Evolutionary conservation across 2,888 invertebrate species (phyloP).

Genomic region (Pandemis cinnamomeana): DNA sequence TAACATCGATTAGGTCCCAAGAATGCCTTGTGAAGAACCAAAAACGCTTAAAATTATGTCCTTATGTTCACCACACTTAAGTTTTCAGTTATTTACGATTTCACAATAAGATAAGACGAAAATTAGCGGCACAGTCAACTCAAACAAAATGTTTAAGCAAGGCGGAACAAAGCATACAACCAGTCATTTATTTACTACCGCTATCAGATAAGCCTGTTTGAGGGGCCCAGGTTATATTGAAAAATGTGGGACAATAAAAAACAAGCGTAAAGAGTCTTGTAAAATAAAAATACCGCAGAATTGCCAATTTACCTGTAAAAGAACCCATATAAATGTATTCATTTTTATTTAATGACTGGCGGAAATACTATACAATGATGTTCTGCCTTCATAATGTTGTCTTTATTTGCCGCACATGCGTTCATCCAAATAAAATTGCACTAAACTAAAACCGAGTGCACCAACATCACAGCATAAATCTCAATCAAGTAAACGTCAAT

Average conservation of each 20-base stretch:
- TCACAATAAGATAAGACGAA: constrained; percentile 35
- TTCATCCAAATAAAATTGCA: neutral
- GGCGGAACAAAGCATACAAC: constrained; percentile 23
- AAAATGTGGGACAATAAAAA: constrained; percentile 10
- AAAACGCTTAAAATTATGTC: neutral
- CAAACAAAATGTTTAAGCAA: constrained; percentile 37
- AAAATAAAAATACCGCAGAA: neutral
- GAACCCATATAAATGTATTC: too few species aligned
- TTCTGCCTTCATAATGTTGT: too few species aligned
- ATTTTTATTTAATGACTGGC: neutral
- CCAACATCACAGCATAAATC: constrained; percentile 30
- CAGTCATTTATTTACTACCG: constrained; percentile 22
- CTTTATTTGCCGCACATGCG: too few species aligned
- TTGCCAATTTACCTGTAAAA: neutral
- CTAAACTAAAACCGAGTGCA: constrained; percentile 12
- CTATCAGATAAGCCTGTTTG: constrained; percentile 33
- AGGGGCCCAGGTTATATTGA: constrained; percentile 30
- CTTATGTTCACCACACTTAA: neutral
- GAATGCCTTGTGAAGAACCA: too few species aligned
- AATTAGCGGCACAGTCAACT: constrained; percentile 16
- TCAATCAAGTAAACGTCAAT: constrained; percentile 15
- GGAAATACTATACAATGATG: too few species aligned
- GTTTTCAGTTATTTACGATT: constrained; percentile 21
- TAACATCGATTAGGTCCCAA: too few species aligned
- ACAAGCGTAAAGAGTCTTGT: neutral